phyloP scores from a whole-genome alignment of 2,888 invertebrate species.

The Patella ulyssiponensis region DNA sequence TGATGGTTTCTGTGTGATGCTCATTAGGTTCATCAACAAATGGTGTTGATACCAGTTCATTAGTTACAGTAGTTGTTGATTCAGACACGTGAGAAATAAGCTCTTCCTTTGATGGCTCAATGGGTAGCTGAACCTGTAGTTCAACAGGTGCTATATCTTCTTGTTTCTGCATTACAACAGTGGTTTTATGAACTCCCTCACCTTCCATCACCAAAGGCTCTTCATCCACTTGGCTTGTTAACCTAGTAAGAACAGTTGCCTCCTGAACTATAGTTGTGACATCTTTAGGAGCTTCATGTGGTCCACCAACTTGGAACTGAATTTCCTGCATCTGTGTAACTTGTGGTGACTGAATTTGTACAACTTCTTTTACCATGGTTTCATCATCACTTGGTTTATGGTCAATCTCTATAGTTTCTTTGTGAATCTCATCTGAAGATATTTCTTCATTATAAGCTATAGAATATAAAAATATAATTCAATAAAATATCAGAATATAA shows the following conservation, averaged over 20 bases:
- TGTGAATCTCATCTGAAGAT: slow-evolving; percentile 56
- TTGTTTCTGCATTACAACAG: slow-evolving; percentile 50
- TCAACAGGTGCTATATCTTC: slow-evolving; percentile 51
- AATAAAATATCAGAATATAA: neutral
- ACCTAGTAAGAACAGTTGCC: slow-evolving; percentile 47
- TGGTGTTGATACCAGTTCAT: slow-evolving; percentile 52
- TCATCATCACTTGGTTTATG: slow-evolving; percentile 29
- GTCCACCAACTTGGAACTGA: neutral
- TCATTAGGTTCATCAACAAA: slow-evolving; percentile 43
- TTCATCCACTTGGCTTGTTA: slow-evolving; percentile 45
- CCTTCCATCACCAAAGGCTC: slow-evolving; percentile 46
- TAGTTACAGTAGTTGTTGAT: slow-evolving; percentile 53
- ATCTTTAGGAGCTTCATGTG: neutral
- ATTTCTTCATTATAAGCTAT: slow-evolving; percentile 56
- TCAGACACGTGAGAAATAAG: slow-evolving; percentile 50
- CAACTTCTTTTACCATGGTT: slow-evolving; percentile 34
- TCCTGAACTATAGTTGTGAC: slow-evolving; percentile 49
- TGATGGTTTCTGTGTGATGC: slow-evolving; percentile 63
- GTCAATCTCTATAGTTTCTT: slow-evolving; percentile 63
- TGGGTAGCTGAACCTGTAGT: slow-evolving; percentile 51
- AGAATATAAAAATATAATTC: slow-evolving; percentile 24
- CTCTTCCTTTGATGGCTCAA: slow-evolving; percentile 42
- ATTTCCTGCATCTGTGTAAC: neutral
- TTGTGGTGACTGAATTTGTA: slow-evolving; percentile 33
- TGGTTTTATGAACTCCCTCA: slow-evolving; percentile 48